These are phyloP conservation scores for Xiphorhynchus erythropygius DNA, from an alignment of 2,797 vertebrate species.

Conservation along the genomic window DNA sequence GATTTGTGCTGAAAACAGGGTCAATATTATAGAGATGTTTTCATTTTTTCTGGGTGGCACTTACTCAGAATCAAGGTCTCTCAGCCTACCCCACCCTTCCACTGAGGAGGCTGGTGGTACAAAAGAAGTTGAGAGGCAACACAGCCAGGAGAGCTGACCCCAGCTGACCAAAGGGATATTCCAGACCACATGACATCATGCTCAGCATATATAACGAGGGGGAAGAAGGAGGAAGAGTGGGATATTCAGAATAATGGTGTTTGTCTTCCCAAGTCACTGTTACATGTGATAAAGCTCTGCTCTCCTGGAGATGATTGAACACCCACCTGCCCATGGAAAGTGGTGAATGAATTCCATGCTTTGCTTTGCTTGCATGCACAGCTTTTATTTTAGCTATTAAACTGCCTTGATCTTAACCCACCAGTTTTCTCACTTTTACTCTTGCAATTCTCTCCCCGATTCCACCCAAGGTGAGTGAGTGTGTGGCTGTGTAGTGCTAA, in stretches of 20 bases:
- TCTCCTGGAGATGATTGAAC: background rate
- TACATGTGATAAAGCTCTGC: background rate
- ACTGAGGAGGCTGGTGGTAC: background rate
- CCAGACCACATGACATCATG: no score
- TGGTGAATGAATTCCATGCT: background rate
- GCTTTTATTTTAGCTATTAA: background rate
- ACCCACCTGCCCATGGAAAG: background rate
- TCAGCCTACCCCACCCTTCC: background rate
- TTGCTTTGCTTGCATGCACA: background rate
- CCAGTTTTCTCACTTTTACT: background rate
- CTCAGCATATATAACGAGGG: background rate
- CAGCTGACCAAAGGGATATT: background rate
- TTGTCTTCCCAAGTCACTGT: background rate
- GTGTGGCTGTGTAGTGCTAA: background rate
- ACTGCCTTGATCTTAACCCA: background rate
- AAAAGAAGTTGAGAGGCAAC: background rate
- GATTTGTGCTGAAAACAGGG: background rate
- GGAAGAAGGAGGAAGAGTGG: background rate
- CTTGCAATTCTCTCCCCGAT: background rate
- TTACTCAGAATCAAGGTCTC: background rate
- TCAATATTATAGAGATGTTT: background rate
- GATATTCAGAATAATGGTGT: accelerated
- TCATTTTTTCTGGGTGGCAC: background rate
- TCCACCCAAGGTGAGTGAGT: background rate
- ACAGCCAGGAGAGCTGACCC: background rate